phyloP scores from a whole-genome alignment of 1,140 invertebrate genomes.

The Drosophila biarmipes region DNA sequence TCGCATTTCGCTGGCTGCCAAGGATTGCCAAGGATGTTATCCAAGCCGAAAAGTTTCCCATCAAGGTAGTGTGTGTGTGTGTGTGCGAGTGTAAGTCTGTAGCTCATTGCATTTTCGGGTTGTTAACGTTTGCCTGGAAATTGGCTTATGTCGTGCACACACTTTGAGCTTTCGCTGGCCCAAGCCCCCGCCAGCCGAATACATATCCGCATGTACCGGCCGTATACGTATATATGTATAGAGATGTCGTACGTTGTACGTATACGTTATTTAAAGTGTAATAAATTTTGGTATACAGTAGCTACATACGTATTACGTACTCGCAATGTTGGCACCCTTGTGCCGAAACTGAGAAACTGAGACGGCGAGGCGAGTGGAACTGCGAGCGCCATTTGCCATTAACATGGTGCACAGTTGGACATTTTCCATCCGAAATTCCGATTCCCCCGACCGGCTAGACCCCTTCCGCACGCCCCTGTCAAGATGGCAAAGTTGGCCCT shows the following conservation, averaged over 20 bases:
- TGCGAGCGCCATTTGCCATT: constrained; percentile 62
- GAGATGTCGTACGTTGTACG: constrained; percentile 18
- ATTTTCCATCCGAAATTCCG: constrained; percentile 50
- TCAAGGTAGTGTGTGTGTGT: constrained; percentile 12
- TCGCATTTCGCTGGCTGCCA: constrained; percentile 27
- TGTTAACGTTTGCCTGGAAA: constrained; percentile 52
- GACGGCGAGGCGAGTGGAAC: constrained; percentile 7
- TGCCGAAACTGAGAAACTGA: constrained; percentile 29
- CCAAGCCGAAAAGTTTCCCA: constrained; percentile 35
- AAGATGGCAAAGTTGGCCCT: constrained; percentile 40
- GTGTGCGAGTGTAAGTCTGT: not conserved
- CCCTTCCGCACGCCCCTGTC: not conserved
- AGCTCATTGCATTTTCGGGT: constrained; percentile 43
- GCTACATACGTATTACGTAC: not conserved
- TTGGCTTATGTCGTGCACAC: constrained; percentile 53
- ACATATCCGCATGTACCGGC: not conserved
- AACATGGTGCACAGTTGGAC: constrained; percentile 71
- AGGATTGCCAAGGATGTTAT: constrained; percentile 22
- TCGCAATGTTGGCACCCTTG: constrained; percentile 49
- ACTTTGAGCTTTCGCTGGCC: constrained; percentile 14
- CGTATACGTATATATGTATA: not conserved
- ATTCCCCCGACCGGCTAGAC: constrained; percentile 20
- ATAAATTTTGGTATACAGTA: constrained; percentile 64
- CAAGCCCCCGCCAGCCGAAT: not conserved
- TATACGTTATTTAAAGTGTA: constrained; percentile 69